phyloP scores from a whole-genome alignment of 2,888 invertebrate genomes.

The Gerosis bhagava region DNA sequence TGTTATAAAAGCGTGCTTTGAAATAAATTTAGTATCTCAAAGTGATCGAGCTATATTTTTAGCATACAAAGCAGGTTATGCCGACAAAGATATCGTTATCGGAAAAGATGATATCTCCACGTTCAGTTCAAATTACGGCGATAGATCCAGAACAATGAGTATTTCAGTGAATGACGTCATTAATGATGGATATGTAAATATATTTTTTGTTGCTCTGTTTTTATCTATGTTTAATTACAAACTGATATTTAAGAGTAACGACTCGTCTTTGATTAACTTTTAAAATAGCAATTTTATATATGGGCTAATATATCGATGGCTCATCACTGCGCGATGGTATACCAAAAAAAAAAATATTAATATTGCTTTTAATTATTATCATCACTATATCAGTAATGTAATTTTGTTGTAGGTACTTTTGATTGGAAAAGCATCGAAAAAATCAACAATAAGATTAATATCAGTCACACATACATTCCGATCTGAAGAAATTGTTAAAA shows the following conservation, averaged over 20 bases:
- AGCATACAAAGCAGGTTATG: conserved; percentile 1
- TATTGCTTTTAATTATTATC: neutral
- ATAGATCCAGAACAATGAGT: conserved; percentile 15
- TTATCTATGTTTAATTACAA: neutral
- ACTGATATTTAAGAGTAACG: neutral
- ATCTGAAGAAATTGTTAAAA: neutral
- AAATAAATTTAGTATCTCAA: conserved; percentile 3
- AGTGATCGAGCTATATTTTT: conserved; percentile 5
- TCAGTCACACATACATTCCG: conserved; percentile 4
- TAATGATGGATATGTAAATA: conserved; percentile 18
- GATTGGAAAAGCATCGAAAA: conserved; percentile 1
- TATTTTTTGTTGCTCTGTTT: neutral
- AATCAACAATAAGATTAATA: conserved; percentile 3
- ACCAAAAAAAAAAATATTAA: too few species aligned
- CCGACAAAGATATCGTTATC: conserved; percentile 13
- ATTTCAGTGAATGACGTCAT: conserved; percentile 13
- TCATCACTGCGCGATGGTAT: neutral
- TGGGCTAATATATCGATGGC: neutral
- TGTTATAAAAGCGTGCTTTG: conserved; percentile 7
- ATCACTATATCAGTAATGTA: neutral
- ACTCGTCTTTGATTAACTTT: neutral
- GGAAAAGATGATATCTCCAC: conserved; percentile 14
- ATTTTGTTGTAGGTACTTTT: conserved; percentile 10
- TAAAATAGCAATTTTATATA: neutral
- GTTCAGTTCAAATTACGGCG: conserved; percentile 3